Percentiles rank a stretch among this genome's conserved stretches.
Evolutionary conservation across 2,888 invertebrate species (phyloP).

Genomic region (Troides aeacus): DNA sequence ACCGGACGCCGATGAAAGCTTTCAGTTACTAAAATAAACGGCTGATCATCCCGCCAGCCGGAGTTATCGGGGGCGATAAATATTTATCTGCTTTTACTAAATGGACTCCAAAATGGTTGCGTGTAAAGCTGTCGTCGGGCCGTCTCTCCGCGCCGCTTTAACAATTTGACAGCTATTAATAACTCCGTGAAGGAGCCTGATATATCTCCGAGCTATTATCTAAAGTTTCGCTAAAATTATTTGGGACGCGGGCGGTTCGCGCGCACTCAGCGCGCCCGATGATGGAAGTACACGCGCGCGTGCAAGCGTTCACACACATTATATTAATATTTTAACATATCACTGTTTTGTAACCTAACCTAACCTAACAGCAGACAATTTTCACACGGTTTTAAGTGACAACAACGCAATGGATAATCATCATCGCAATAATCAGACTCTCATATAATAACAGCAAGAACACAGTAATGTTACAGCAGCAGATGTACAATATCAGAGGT

Average conservation of each 20-base stretch:
- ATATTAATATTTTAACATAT: not conserved
- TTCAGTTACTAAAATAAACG: slow-evolving; percentile 60
- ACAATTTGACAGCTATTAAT: slow-evolving; percentile 56
- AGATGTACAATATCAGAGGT: too few species aligned
- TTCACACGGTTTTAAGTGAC: too few species aligned
- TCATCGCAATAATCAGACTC: too few species aligned
- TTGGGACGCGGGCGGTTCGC: slow-evolving; percentile 44
- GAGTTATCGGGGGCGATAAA: slow-evolving; percentile 63
- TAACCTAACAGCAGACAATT: too few species aligned
- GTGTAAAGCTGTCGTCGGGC: slow-evolving; percentile 67
- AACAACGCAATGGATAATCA: too few species aligned
- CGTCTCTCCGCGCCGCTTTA: slow-evolving; percentile 68
- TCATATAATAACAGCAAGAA: too few species aligned
- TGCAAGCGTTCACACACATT: slow-evolving; percentile 37
- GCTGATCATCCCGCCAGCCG: slow-evolving; percentile 51
- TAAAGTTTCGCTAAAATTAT: slow-evolving; percentile 45
- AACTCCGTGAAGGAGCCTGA: slow-evolving; percentile 39
- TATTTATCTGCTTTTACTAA: slow-evolving; percentile 76
- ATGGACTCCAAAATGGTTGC: slow-evolving; percentile 69
- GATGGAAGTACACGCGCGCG: slow-evolving; percentile 57
- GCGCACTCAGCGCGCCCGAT: slow-evolving; percentile 57
- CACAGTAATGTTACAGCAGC: too few species aligned
- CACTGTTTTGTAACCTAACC: too few species aligned
- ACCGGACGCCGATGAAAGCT: slow-evolving; percentile 35
- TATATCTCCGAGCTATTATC: slow-evolving; percentile 38